Conservation (phyloP, 2,888 invertebrate genomes). For the Blastobasis lacticolella region DNA sequence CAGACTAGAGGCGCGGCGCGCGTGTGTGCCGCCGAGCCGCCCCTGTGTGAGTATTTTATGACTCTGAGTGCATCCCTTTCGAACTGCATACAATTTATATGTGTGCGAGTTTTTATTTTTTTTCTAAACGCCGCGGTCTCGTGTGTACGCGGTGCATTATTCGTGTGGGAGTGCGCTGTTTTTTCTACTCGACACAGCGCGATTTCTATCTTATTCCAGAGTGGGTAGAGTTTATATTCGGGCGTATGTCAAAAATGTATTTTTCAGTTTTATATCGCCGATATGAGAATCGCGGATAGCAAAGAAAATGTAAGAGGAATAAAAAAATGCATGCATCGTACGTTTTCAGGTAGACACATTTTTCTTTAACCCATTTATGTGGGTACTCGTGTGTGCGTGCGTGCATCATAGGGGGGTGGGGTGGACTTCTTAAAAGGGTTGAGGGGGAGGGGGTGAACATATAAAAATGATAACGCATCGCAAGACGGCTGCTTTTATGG, state of each 20-base stretch:
- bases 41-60: slow-evolving; percentile 65
- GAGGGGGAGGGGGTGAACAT: slow-evolving; percentile 53
- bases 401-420: slow-evolving; percentile 37
- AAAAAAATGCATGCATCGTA: slow-evolving; percentile 71
- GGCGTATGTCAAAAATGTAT: slow-evolving; percentile 50
- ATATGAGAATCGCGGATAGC: slow-evolving; percentile 74
- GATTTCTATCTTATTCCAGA: slow-evolving; percentile 25
- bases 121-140: slow-evolving; percentile 59
- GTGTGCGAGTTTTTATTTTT: slow-evolving; percentile 66
- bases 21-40: slow-evolving; percentile 26
- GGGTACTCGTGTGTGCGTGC: slow-evolving; percentile 49
- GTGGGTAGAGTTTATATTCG: slow-evolving; percentile 25
- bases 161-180: slow-evolving; percentile 59
- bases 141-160: slow-evolving; percentile 46
- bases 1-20: slow-evolving; percentile 34
- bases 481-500: slow-evolving; percentile 74
- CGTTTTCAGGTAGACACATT: slow-evolving; percentile 75
- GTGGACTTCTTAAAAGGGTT: slow-evolving; percentile 41
- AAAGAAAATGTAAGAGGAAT: slow-evolving; percentile 70
- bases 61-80: slow-evolving; percentile 75
- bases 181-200: slow-evolving; percentile 24
- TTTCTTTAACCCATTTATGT: slow-evolving; percentile 74
- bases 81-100: slow-evolving; percentile 71
- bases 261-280: slow-evolving; percentile 74
- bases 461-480: slow-evolving; percentile 75